Evolutionary conservation across 2,113 vertebrate genomes (phyloP).

Genomic region (Muntiacus reevesi): DNA sequence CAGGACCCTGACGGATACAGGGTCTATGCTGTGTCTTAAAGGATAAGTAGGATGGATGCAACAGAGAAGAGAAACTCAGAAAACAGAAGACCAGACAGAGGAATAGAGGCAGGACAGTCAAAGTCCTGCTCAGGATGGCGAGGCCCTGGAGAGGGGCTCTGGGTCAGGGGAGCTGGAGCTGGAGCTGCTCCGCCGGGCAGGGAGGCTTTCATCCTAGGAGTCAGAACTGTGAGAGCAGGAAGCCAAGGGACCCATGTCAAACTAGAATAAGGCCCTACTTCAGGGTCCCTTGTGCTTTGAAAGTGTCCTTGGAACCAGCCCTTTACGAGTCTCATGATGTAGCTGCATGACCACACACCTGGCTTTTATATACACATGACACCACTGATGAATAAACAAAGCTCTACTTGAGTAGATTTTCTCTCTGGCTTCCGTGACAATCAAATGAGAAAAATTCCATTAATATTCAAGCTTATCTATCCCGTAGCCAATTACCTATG

Average conservation of each 20-base stretch:
- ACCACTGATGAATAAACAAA: not conserved
- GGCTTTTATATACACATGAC: not conserved
- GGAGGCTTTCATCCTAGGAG: not conserved
- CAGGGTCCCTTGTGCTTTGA: not conserved
- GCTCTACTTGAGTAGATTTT: not conserved
- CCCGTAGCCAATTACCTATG: not conserved
- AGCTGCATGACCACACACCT: not conserved
- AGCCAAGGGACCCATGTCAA: not conserved
- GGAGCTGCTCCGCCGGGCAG: not conserved
- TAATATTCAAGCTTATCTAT: not conserved
- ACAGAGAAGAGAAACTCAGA: not conserved
- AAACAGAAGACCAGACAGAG: not conserved
- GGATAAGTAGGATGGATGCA: not conserved
- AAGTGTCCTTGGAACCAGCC: not conserved
- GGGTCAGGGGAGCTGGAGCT: not conserved
- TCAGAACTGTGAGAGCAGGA: not conserved
- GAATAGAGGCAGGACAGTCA: not conserved
- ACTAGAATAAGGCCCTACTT: not conserved
- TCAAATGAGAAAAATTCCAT: not conserved
- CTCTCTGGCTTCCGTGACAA: not conserved
- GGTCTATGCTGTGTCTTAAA: not conserved
- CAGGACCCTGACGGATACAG: not conserved
- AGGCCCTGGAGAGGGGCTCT: not conserved
- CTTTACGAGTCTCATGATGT: not conserved
- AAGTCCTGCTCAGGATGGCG: not conserved